These are phyloP conservation scores for Uria lomvia DNA, from an alignment of 2,113 vertebrate genomes.

Conservation along the genomic window DNA sequence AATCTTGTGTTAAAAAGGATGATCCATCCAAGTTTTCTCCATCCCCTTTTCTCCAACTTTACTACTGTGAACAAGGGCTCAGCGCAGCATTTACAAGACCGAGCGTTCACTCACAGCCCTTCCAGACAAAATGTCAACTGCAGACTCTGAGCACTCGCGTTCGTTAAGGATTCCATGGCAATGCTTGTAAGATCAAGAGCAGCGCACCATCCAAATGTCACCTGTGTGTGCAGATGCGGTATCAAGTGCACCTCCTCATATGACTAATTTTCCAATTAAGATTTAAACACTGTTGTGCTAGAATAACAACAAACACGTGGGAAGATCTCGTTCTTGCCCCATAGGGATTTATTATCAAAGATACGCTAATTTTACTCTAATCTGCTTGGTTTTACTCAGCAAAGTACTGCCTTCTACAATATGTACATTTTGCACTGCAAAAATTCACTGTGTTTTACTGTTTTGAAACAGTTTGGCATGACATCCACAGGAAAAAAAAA, in stretches of 20 bases:
- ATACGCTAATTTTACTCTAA: background rate
- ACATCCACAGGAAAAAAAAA: background rate
- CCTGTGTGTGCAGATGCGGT: background rate
- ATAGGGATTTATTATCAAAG: background rate
- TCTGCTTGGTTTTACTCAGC: background rate
- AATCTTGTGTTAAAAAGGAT: background rate
- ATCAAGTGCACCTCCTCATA: slow-evolving; percentile 9
- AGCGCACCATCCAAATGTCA: background rate
- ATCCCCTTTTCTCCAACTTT: background rate
- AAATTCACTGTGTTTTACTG: background rate
- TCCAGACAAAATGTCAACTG: background rate
- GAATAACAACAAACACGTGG: background rate
- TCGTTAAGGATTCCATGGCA: background rate
- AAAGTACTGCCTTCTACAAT: background rate
- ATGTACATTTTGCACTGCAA: background rate
- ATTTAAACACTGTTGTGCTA: background rate
- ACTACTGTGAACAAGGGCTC: background rate
- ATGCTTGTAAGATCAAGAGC: background rate
- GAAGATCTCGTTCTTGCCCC: background rate
- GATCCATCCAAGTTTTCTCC: background rate
- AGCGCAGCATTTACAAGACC: background rate
- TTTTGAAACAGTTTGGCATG: background rate
- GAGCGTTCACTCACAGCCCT: background rate
- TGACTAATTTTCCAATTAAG: slow-evolving; percentile 33
- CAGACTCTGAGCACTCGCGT: background rate